phyloP scores from a whole-genome alignment of 2,797 vertebrate genomes.

The Lepus townsendii region DNA sequence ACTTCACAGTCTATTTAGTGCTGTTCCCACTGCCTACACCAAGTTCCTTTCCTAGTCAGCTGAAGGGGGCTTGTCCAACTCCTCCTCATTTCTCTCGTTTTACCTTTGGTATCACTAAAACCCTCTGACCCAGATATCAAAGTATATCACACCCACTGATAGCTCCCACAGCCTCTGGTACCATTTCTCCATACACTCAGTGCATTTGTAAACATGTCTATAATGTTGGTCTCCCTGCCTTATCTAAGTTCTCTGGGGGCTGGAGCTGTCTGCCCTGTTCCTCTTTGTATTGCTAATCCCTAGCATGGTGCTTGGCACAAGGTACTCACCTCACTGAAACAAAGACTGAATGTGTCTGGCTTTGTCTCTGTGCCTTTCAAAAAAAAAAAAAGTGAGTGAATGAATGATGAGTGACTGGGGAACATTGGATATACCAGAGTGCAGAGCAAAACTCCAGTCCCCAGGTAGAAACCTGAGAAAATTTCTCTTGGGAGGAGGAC shows the following conservation, averaged over 20 bases:
- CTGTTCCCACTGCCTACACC: background rate
- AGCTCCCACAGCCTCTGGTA: background rate
- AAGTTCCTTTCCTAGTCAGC: background rate
- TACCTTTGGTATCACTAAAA: constrained; percentile 19
- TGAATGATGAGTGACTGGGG: background rate
- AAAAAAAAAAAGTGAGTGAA: background rate
- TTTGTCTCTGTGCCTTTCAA: too few species aligned
- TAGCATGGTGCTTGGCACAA: background rate
- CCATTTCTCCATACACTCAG: background rate
- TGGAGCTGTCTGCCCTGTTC: background rate
- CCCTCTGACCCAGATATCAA: background rate
- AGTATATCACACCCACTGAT: background rate
- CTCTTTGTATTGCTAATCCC: background rate
- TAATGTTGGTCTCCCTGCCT: background rate
- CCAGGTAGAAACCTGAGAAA: constrained; percentile 1
- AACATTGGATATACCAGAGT: background rate
- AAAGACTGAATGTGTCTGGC: background rate
- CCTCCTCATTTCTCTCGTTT: background rate
- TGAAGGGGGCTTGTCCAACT: background rate
- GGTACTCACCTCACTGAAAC: background rate
- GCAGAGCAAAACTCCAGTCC: background rate
- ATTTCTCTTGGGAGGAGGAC: background rate
- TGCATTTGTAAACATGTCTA: background rate
- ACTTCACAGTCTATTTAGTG: background rate
- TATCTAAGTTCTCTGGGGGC: background rate